Conservation (phyloP, 2,888 invertebrate genomes). For the Cheilosia urbana region DNA sequence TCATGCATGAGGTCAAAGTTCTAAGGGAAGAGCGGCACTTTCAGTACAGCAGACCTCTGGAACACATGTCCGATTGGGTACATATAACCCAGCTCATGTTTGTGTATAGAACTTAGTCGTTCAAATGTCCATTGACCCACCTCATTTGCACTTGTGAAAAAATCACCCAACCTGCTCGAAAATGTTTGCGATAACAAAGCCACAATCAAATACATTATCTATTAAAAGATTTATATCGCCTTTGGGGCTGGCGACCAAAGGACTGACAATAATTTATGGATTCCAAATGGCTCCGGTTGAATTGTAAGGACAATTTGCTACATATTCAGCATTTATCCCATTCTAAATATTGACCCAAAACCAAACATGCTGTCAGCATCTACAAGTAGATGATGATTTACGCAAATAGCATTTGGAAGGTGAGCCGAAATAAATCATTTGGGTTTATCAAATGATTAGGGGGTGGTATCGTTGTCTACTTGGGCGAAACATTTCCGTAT, state of each 20-base stretch:
- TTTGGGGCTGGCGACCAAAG: not conserved
- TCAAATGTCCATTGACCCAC: no score
- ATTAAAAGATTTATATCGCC: no score
- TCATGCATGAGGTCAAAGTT: no score
- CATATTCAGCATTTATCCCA: not conserved
- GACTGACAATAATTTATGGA: conserved; percentile 32
- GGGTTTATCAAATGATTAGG: not conserved
- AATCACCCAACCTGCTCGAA: no score
- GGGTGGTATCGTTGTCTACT: not conserved
- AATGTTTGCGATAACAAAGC: not conserved
- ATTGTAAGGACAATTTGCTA: not conserved
- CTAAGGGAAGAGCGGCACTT: no score
- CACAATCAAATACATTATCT: not conserved
- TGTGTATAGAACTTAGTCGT: no score
- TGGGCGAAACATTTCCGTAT: no score
- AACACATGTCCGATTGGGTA: no score
- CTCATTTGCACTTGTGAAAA: no score
- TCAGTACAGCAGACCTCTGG: no score
- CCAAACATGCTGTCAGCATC: not conserved
- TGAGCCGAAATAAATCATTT: conserved; percentile 24
- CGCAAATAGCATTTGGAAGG: not conserved
- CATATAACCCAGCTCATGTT: no score
- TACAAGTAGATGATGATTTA: not conserved
- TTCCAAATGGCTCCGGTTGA: conserved; percentile 8
- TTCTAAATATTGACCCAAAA: not conserved